phyloP scores from a whole-genome alignment of 2,113 vertebrate genomes.

The Rhinoderma darwinii region DNA sequence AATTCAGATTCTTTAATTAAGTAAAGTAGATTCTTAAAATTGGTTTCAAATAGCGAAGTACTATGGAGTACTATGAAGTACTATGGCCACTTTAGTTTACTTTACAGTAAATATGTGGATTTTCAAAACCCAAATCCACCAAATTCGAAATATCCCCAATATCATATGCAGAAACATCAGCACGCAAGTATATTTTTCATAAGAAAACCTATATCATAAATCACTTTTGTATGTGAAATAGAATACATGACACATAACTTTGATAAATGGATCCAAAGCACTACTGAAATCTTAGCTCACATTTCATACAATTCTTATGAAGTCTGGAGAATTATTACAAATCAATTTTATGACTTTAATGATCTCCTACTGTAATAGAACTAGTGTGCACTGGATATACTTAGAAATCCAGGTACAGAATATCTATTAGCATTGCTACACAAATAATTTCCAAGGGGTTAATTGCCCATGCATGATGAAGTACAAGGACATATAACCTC shows the following conservation, averaged over 20 bases:
- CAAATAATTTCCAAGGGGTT: background rate
- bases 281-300: background rate
- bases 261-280: background rate
- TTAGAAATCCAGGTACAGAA: background rate
- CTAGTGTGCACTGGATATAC: background rate
- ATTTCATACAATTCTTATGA: background rate
- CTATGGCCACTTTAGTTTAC: no score
- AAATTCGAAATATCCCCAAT: no score
- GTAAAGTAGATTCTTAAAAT: no score
- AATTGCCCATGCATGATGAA: background rate
- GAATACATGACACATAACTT: background rate
- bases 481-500: background rate
- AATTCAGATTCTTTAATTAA: no score
- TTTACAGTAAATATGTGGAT: no score
- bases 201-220: background rate
- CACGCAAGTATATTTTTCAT: background rate
- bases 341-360: background rate
- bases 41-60: no score
- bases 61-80: no score
- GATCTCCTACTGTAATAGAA: background rate
- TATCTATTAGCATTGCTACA: background rate
- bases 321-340: background rate
- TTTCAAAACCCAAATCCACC: no score
- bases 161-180: no score
- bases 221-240: background rate